Evolutionary conservation across 2,888 invertebrate species (phyloP), one percentile per base, ranked within the genome.

Genomic region (Cylloceria caligata): DNA sequence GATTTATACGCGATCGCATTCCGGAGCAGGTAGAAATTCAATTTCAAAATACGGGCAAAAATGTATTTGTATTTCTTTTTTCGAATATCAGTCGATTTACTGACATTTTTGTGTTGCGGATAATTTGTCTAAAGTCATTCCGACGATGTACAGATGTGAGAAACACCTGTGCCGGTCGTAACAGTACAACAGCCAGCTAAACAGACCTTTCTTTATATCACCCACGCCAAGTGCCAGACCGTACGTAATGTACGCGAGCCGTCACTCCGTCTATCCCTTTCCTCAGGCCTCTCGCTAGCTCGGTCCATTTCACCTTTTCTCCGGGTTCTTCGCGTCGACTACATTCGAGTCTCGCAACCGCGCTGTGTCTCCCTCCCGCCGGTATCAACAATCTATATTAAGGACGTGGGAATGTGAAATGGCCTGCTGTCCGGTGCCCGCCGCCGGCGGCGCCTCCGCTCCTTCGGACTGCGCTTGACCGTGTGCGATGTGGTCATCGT

Each of bases 341-440:
- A 27, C 27, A 16, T 60, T 27, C 74, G 57, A 55, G 52, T 69
- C 79, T 42, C 62, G 49, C 68, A 34, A 49, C 64, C 39, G 36
- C 69, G 34, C 42, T 47, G 72, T 76, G 71, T 86, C 81, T 81
- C 82, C 69, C 80, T 84, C 85, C 69, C 84, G 82, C 86, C 86
- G 86, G 84, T 88, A 90, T 89, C 89, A 89, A 87, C 86, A 88
- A 90, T 89, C 89, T 90, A 89, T 90, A 90, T 90, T 90, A 90
- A 90, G 90, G 89, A 90, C 90, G 90, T 90, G 90, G 89, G 90
- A 90, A 90, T 90, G 90, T 90, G 89, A 90, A 90, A 89, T 89
- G 89, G 86, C 87, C 87, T 86, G 88, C 87, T 87, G 82, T 82
- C 82, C 84, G 72, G 81, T 19, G 67, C 42, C 62, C 65, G 69